Evolutionary conservation across 2,888 invertebrate species (phyloP), one percentile per base, ranked within the genome.

Genomic region (Polymixis flavicincta): DNA sequence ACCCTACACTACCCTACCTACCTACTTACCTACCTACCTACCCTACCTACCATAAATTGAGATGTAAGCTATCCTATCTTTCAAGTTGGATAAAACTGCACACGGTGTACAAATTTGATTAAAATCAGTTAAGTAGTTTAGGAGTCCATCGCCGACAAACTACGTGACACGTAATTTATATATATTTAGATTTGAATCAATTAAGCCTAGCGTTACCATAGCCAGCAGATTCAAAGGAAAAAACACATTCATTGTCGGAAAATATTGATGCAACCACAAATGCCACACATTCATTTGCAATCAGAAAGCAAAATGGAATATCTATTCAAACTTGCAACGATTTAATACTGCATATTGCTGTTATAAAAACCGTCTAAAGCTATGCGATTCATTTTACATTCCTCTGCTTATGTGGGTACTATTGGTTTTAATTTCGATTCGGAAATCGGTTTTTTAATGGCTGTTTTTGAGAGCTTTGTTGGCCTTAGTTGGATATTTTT

Each of bases 281-380:
- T 8, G 42, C 37, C 32, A 55, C 19, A 42, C 32, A 66, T 65
- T 55, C 17, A 55, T 50, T 22, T 50, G 9, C 14, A 22, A 32
- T 17, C 48, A 14, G 50, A 37, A 65, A 63, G 63, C 1, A 42
- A 64, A 14, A 1, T 37, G 55, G 61, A 50, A 52, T 8, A 13
- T 1, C 2, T 25, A 54, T 64, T 32, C 17, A 66, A 50, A 67
- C 22, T 45, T 48, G 57, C 59, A 54, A 54, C 59, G 25, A 48
- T 75, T 75, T 57, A 32, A 63, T 61, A 37, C 57, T 59, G 82
- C 48, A 82, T 54, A 78, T 78, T 76, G 52, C 78, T 59, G 76
- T 17, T 63, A 67, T 57, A 75, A 82, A 59, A 68, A 63, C 67
- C 67, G 9, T 59, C 63, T 28, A 22, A 22, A 37, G 63, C 17